Base-by-base conservation (phyloP, 2,113 vertebrate genomes). In the Hepsetus odoe region DNA sequence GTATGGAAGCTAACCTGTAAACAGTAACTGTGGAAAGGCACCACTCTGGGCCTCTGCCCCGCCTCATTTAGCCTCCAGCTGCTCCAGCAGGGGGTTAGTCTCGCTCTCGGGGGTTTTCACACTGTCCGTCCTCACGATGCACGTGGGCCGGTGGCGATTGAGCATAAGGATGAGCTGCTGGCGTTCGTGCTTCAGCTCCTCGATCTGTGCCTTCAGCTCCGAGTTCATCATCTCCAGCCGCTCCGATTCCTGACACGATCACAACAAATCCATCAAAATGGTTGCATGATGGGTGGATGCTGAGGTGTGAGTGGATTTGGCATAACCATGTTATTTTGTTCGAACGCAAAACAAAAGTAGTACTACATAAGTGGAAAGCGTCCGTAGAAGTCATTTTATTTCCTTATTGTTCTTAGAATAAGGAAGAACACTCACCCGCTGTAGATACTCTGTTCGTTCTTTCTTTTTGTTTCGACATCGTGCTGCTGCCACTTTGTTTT, bases 381-480 rank as follows among this genome's bases (percentile, higher is more conserved):
- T n/a, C n/a, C n/a, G n/a, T n/a, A n/a, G n/a, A n/a, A 38, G 35
- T 38, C 35, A 38, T 5, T 38, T 38, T 38, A 38, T 38, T 5
- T 38, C 4, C 9, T 38, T 38, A 5, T 38, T 38, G 9, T 38
- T 38, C 9, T n/a, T 18, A 38, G 12, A 6, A 66, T 12, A 22
- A 11, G 18, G 38, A 1, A 8, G 32, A 49, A 44, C 51, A 86
- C 92, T 88, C 84, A 97, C 97, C 94, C 94, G 92, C 88, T 98
- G 97, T 86, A 99, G 90, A 88, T 98, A 98, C 84, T 99, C 97
- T 0, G 97, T 99, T 62, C 97, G 93, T 81, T 99, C 96, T 84
- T 98, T 98, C 92, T 98, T 99, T 92, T 99, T 99, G 92, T 99
- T 98, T 83, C 97, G 95, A 94, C 97, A 99, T 69, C 96, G 92